Evolutionary conservation across 53 echinoderm and acorn worm genomes (phyloP), one percentile per base, ranked within the genome.

Genomic region (Holothuria scabra): DNA sequence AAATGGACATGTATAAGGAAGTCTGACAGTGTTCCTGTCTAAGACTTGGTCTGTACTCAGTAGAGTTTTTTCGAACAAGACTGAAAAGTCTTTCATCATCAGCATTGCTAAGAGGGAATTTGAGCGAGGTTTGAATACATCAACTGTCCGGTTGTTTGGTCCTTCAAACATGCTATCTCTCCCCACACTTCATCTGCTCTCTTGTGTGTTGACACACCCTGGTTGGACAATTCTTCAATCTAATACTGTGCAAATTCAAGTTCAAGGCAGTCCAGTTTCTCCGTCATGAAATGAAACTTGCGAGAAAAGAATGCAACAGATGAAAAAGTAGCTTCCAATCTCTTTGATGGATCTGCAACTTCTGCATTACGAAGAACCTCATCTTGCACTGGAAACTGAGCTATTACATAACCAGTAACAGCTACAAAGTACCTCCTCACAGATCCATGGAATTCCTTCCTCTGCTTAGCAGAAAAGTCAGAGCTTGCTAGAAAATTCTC

Each of bases 351-450:
- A 68, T 87, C 67, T 58, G 87, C 87, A 57, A 87, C 81, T 29
- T 44, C 58, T 67, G 70, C 87, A 87, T 80, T 67, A 67, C 67
- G 55, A 56, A 87, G 70, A 37, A 81, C 59, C 59, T 81, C 81
- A 81, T 87, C 87, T 56, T 70, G 31, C 32, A 79, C 22, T 28
- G 87, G 87, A 68, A 87, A 87, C 79, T 79, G 68, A 31, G 68
- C 67, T 25, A 69, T 69, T 14, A 80, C 68, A 48, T 81, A 87
- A 59, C 67, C 59, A 60, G 80, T 80, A 57, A 80, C 67, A 12
- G 87, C 44, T 56, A 87, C 80, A 67, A 69, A 87, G 67, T 87
- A 87, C 30, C 68, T 87, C 69, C 87, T 81, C 66, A 87, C 87
- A 67, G 87, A 65, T 31, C 46, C 59, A 79, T 86, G 37, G 61